Conservation (phyloP, 2,113 vertebrate species). For the Amia ocellicauda region DNA sequence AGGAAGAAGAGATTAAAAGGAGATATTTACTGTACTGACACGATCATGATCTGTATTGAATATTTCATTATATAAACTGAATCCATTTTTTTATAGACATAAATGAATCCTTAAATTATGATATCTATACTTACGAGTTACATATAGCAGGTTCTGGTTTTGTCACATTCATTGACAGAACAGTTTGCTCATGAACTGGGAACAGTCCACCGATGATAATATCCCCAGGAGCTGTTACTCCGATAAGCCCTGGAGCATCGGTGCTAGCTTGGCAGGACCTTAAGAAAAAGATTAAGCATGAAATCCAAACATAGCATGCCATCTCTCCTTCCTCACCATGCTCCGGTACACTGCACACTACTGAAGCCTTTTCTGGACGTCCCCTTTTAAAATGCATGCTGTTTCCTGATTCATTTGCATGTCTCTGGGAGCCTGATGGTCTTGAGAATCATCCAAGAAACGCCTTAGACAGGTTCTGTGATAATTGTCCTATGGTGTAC, state of each 20-base stretch:
- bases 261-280: background rate
- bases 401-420: constrained; percentile 1
- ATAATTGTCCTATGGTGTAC: too few relatives aligned
- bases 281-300: background rate
- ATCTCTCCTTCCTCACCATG: background rate
- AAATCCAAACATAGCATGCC: background rate
- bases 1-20: background rate
- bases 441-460: too few relatives aligned
- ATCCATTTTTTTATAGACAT: too few relatives aligned
- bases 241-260: background rate
- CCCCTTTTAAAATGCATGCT: background rate
- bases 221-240: constrained; percentile 39
- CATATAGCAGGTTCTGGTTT: constrained; percentile 64
- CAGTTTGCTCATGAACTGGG: constrained; percentile 37
- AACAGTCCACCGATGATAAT: constrained; percentile 57
- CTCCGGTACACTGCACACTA: background rate
- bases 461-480: too few relatives aligned
- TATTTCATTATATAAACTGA: too few relatives aligned
- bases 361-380: background rate
- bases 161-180: constrained; percentile 33
- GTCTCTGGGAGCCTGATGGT: background rate
- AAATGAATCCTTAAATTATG: too few relatives aligned
- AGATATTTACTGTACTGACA: constrained; percentile 8
- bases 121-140: constrained; percentile 65
- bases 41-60: constrained; percentile 20